Conservation (phyloP, 1,140 invertebrate species). For the Ceratitis capitata region DNA sequence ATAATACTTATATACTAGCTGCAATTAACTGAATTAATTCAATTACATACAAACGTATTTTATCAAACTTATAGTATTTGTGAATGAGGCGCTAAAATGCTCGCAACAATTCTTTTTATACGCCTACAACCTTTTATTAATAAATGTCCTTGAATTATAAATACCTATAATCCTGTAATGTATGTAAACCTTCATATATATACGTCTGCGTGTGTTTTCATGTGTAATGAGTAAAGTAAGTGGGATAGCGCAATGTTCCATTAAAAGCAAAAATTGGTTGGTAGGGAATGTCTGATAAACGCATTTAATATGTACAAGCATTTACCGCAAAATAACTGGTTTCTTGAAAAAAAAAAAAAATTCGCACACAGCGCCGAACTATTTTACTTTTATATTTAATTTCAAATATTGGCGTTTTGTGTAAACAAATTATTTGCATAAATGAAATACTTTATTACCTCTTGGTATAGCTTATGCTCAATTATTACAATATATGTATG, state of each 20-base stretch:
- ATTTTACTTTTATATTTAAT: background rate
- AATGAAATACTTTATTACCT: constrained; percentile 31
- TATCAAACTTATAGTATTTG: constrained; percentile 18
- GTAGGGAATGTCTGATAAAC: background rate
- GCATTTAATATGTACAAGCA: background rate
- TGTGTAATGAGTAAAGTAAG: background rate
- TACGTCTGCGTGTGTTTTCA: background rate
- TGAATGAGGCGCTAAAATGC: constrained; percentile 10
- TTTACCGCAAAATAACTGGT: background rate
- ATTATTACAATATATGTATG: too few species aligned
- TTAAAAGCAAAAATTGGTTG: background rate
- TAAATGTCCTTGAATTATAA: background rate
- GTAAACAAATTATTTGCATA: constrained; percentile 8
- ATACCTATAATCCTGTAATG: background rate
- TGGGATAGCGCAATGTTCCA: background rate
- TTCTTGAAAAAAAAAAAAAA: background rate
- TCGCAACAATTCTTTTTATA: constrained; percentile 34
- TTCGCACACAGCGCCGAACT: background rate
- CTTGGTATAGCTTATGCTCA: constrained; percentile 28
- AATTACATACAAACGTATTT: constrained; percentile 33
- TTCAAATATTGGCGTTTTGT: background rate
- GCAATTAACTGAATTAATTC: constrained; percentile 36
- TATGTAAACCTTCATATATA: background rate
- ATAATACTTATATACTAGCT: constrained; percentile 35
- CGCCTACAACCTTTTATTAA: background rate